Percentiles rank a stretch among this genome's conserved stretches.
Conservation (phyloP, 2,797 vertebrate species). For the Potorous gilbertii region DNA sequence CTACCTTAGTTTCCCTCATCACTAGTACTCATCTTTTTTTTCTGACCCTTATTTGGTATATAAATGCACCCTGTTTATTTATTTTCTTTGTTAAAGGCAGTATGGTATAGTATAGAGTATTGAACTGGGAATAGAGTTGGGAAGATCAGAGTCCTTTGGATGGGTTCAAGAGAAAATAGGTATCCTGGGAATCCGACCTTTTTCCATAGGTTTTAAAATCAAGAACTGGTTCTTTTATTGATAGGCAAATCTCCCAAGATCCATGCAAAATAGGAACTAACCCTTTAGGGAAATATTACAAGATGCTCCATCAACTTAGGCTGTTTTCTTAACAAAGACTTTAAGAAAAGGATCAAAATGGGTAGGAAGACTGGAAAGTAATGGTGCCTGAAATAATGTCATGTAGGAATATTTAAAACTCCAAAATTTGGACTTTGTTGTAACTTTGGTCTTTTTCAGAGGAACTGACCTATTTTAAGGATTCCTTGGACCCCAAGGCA, state of each 20-base stretch:
- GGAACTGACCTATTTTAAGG: background rate
- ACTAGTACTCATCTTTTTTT: background rate
- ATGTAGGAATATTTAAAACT: background rate
- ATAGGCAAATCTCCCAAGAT: background rate
- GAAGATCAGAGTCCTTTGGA: background rate
- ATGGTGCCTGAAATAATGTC: background rate
- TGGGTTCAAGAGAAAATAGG: background rate
- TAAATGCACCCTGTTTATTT: background rate
- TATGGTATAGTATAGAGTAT: background rate
- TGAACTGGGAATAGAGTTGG: background rate
- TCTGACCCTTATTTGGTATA: background rate
- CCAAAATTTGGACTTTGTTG: background rate
- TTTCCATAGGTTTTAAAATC: background rate
- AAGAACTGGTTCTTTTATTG: background rate
- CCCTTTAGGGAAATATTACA: background rate
- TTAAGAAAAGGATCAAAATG: background rate
- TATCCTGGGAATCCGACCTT: background rate
- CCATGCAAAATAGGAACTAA: background rate
- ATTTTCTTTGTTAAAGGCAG: background rate
- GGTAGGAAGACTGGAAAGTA: background rate
- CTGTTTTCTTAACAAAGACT: background rate
- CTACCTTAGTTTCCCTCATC: background rate
- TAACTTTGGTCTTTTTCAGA: background rate
- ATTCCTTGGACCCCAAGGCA: background rate
- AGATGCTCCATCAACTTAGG: background rate